A percentile compares a stretch with the other conserved stretches of the same genome.
Evolutionary conservation across 2,797 vertebrate genomes (phyloP).

Genomic region (Tamandua tetradactyla): DNA sequence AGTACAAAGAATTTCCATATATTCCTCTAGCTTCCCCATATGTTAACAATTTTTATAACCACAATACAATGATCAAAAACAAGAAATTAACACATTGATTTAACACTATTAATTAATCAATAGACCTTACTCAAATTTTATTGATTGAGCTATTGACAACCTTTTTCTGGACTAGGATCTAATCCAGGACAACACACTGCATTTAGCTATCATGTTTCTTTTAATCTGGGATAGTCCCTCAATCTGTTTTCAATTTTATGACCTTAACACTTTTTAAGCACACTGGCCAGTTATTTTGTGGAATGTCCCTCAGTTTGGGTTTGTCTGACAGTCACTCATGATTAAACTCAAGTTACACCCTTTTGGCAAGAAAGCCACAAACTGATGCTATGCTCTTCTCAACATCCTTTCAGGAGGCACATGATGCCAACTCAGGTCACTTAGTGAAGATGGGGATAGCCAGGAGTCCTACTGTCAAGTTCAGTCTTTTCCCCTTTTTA

Average conservation of each 20-base stretch:
- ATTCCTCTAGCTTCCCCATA: not conserved
- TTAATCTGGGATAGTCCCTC: no score
- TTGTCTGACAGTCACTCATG: not conserved
- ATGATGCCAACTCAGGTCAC: rapidly evolving
- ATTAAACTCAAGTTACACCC: not conserved
- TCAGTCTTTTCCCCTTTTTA: not conserved
- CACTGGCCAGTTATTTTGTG: not conserved
- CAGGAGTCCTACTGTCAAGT: not conserved
- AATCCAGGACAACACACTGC: rapidly evolving
- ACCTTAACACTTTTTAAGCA: not conserved
- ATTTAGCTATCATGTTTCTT: rapidly evolving
- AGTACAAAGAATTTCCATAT: not conserved
- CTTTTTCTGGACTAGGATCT: not conserved
- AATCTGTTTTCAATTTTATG: not conserved
- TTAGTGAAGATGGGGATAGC: rapidly evolving
- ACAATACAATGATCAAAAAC: not conserved
- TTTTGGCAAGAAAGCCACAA: not conserved
- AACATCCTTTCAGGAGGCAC: not conserved
- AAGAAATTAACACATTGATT: not conserved
- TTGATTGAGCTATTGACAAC: not conserved
- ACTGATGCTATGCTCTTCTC: not conserved
- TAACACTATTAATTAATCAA: no score
- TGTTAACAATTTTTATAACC: not conserved
- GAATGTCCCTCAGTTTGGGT: not conserved
- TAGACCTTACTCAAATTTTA: not conserved